phyloP scores from a whole-genome alignment of 2,113 vertebrate species.

The Erinaceus europaeus region DNA sequence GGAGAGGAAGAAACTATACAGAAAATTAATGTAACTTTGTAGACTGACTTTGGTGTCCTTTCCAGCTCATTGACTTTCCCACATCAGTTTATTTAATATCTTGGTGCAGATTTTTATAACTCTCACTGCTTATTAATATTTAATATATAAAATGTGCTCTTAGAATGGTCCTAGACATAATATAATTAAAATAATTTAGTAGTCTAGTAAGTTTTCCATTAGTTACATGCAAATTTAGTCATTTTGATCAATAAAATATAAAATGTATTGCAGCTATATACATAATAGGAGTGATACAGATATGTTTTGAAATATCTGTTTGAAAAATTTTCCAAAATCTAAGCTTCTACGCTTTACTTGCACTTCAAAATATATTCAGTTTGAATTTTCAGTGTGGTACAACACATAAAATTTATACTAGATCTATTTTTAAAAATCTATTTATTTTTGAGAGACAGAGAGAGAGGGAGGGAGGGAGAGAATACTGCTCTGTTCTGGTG shows the following conservation, averaged over 20 bases:
- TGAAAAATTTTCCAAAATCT: slow-evolving; percentile 14
- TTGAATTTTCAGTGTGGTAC: not conserved
- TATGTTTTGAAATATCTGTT: slow-evolving; percentile 18
- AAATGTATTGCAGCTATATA: slow-evolving; percentile 1
- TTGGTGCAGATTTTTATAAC: not conserved
- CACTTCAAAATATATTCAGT: not conserved
- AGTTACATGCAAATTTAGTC: not conserved
- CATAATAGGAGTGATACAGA: not conserved
- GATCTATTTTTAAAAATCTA: too few relatives aligned
- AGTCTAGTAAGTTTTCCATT: slow-evolving; percentile 7
- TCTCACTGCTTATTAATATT: slow-evolving; percentile 25
- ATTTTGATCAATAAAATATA: slow-evolving; percentile 31
- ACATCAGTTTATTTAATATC: slow-evolving; percentile 22
- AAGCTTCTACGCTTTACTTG: not conserved
- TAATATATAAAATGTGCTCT: not conserved
- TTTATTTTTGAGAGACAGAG: too few relatives aligned
- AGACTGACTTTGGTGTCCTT: not conserved
- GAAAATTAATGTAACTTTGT: not conserved
- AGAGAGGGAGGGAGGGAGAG: too few relatives aligned
- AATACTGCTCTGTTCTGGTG: too few relatives aligned
- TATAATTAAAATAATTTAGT: slow-evolving; percentile 18
- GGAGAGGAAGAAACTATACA: not conserved
- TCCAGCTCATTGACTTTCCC: not conserved
- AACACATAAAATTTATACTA: too few relatives aligned
- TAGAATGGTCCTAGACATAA: slow-evolving; percentile 35